Conservation (phyloP, 2,113 vertebrate species). For the Periophthalmodon schlosseri region DNA sequence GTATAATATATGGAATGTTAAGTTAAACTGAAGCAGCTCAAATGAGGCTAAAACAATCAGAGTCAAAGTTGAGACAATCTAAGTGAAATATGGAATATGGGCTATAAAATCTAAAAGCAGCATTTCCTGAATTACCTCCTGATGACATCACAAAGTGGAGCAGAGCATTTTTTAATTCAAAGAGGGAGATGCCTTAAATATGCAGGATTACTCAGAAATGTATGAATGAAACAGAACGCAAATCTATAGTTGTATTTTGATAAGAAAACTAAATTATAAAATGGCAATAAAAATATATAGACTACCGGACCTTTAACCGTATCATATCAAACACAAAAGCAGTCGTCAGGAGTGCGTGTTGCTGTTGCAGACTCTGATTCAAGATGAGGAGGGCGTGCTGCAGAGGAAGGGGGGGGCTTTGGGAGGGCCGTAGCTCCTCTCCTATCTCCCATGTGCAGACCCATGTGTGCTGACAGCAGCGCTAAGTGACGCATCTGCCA, state of each 20-base stretch:
- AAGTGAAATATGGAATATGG: no score
- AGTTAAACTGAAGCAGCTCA: no score
- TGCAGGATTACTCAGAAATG: background rate
- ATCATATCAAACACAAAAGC: background rate
- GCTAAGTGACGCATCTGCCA: background rate
- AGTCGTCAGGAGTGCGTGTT: background rate
- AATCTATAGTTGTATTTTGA: background rate
- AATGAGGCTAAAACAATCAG: no score
- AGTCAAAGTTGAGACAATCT: no score
- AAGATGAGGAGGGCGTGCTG: conserved; percentile 23
- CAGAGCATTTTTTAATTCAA: background rate
- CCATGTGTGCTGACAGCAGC: conserved; percentile 3
- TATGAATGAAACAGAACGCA: background rate
- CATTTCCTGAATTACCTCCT: no score
- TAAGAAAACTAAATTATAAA: background rate
- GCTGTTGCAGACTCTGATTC: background rate
- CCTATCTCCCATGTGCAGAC: background rate
- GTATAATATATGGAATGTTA: no score
- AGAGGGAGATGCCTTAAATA: background rate
- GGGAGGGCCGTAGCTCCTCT: background rate
- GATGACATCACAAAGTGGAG: background rate
- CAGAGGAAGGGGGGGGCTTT: background rate
- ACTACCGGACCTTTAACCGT: background rate
- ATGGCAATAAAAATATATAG: background rate
- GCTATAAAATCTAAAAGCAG: background rate